Evolutionary conservation across 1,140 invertebrate genomes (phyloP), one percentile per base, ranked within the genome.

Genomic region (Odontomachus brunneus): DNA sequence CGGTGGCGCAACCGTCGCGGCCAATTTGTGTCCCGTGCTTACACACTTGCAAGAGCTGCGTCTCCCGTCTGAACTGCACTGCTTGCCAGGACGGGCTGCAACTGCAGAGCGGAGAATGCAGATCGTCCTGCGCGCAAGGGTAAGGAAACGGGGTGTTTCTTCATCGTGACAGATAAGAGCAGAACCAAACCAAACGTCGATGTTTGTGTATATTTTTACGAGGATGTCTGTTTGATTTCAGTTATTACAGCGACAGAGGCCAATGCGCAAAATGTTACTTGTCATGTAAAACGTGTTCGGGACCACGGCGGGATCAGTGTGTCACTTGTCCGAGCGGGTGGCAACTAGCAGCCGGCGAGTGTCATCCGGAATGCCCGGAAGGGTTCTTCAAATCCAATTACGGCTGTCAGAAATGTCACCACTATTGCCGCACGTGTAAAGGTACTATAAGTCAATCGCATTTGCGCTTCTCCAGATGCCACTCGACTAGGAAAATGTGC

Each of bases 321-420:
- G 97, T 98, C 0, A 96, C 95, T 15, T 98, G 98, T 94, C 96
- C 96, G 0, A 91, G 93, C 7, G 96, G 96, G 14, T 97, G 96
- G 96, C 96, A 97, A 90, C 92, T 98, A 38, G 96, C 97, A 0
- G 96, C 96, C 2, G 97, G 97, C 4, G 96, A 97, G 90, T 98
- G 97, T 90, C 96, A 97, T 88, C 96, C 96, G 0, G 96, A 97
- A 89, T 98, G 97, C 93, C 97, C 97, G 3, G 96, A 97, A 91
- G 97, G 97, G 22, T 97, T 97, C 91, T 97, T 97, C 92, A 96
- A 97, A 90, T 96, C 96, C 0, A 95, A 96, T 49, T 97, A 95
- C 88, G 97, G 97, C 0, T 98, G 97, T 86, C 96, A 97, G 86
- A 97, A 97, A 90, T 98, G 97, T 90, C 97, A 97, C 94, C 97